Base-by-base conservation (phyloP, 2,888 invertebrate genomes). In the Erpobdella octoculata region DNA sequence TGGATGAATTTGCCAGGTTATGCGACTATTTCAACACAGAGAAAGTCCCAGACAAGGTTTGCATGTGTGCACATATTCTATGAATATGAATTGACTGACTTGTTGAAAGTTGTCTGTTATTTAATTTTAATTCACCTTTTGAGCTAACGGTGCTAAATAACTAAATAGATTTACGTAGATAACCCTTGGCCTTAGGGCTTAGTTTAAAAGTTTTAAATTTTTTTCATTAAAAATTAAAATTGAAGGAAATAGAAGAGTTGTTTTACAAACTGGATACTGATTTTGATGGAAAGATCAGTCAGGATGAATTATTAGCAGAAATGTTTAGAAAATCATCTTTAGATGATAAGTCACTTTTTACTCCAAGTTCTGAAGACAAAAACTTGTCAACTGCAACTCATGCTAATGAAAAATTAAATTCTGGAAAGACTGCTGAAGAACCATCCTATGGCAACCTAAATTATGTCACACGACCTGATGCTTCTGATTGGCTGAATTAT, bases 1-100 rank as follows among this genome's bases (percentile, higher is more conserved):
- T 41, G 31, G 58, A 69, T 15, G 69, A 69, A 69, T 46, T 69
- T 58, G 25, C 53, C 35, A 69, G 36, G 18, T 35, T 69, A 25
- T 69, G 69, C 28, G 69, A 69, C 21, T 21, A 69, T 36, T 58
- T 69, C 25, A 58, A 58, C 48, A 69, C 58, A 58, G 58, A 69
- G 15, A n/a, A 28, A 21, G 6, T 65, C 35, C 9, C 69, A 36
- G 33, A n/a, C 9, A 31, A 25, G 33, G 69, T 69, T 69, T 53
- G 53, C 5, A 33, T 48, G 48, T 21, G 53, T 6, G 28, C 28
- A 1, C 4, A 28, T 62, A 25, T 5, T 15, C 28, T n/a, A 2
- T 62, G 2, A 6, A 33, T 6, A 5, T 31, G 31, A 31, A 15
- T 35, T 62, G 1, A 9, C 18, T 62, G 25, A 33, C n/a, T 62